Conservation (phyloP, 2,797 vertebrate species). For the Amniataba percoides region DNA sequence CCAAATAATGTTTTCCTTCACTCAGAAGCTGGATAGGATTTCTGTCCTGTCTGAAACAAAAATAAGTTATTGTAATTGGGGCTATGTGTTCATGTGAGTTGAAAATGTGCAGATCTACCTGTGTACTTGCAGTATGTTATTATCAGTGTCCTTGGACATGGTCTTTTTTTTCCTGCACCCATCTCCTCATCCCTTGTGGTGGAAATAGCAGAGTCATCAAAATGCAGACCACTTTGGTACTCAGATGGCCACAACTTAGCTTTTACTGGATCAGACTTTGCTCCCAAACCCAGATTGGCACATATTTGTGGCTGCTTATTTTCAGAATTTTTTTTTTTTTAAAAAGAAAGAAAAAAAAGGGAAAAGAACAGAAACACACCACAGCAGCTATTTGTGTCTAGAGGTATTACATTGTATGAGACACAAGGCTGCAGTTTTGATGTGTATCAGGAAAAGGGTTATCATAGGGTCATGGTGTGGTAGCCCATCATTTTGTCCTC, state of each 20-base stretch:
- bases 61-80: slow-evolving; percentile 3
- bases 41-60: slow-evolving; percentile 26
- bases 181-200: slow-evolving; percentile 59
- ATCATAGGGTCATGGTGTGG: slow-evolving; percentile 59
- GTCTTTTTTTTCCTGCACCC: slow-evolving; percentile 32
- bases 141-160: slow-evolving; percentile 51
- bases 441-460: slow-evolving; percentile 70
- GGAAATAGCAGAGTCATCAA: slow-evolving; percentile 74
- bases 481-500: slow-evolving; percentile 58
- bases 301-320: slow-evolving; percentile 76
- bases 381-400: slow-evolving; percentile 51
- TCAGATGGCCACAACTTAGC: slow-evolving; percentile 63
- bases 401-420: slow-evolving; percentile 45
- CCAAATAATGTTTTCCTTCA: slow-evolving; percentile 28
- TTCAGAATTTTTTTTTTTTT: slow-evolving; percentile 47
- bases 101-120: slow-evolving; percentile 12
- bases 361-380: slow-evolving; percentile 50
- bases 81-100: slow-evolving; percentile 5
- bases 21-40: slow-evolving; percentile 24
- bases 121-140: slow-evolving; percentile 65
- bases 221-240: slow-evolving; percentile 66
- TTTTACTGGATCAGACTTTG: slow-evolving; percentile 67
- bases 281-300: slow-evolving; percentile 64
- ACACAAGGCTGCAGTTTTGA: slow-evolving; percentile 33
- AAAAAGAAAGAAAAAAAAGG: slow-evolving; percentile 11